Evolutionary conservation across 2,113 vertebrate species (phyloP).

Genomic region (Bos indicus): DNA sequence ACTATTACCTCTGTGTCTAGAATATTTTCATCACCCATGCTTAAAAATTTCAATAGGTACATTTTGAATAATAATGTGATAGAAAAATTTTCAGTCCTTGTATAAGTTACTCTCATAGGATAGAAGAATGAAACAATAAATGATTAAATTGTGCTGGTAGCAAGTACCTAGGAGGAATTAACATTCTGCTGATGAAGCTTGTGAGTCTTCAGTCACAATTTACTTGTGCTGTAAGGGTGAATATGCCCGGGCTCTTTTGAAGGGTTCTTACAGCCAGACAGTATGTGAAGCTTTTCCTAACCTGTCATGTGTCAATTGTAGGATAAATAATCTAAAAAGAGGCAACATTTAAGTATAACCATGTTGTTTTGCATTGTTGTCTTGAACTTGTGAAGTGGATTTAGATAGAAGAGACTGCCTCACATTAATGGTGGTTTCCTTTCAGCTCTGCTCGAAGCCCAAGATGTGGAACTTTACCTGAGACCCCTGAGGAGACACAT

Average conservation of each 20-base stretch:
- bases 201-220: neutral
- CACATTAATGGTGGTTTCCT: neutral
- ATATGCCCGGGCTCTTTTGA: neutral
- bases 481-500: slow-evolving; percentile 78
- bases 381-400: neutral
- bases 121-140: neutral
- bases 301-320: neutral
- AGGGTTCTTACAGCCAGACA: neutral
- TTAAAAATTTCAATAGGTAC: neutral
- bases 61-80: neutral
- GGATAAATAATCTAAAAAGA: neutral
- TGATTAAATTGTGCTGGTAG: neutral
- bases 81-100: neutral
- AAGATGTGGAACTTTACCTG: slow-evolving; percentile 82
- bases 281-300: neutral
- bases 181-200: neutral
- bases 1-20: neutral
- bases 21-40: neutral
- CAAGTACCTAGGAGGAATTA: neutral
- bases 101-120: neutral
- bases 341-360: neutral
- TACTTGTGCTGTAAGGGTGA: neutral
- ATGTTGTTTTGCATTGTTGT: neutral
- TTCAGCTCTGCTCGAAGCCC: slow-evolving; percentile 83
- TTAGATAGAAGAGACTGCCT: neutral